These are phyloP conservation scores for Andrena bicolor DNA, from an alignment of 2,888 invertebrate species.

Conservation along the genomic window DNA sequence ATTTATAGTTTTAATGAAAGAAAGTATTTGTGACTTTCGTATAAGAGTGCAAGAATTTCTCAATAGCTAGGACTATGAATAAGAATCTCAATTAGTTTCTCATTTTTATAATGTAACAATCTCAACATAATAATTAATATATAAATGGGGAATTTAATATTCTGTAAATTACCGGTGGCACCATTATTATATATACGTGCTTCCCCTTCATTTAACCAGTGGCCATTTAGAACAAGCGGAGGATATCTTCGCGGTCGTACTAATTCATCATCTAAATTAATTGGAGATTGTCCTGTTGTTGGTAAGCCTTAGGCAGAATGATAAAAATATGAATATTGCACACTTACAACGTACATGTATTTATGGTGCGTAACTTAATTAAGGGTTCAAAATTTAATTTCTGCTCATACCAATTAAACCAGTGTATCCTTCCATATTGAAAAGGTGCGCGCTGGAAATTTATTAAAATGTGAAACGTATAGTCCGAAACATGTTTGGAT, in stretches of 20 bases:
- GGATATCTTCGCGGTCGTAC: conserved; percentile 64
- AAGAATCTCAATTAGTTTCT: no score
- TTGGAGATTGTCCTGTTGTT: conserved; percentile 76
- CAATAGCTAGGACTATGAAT: no score
- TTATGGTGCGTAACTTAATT: conserved; percentile 10
- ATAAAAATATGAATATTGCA: neutral
- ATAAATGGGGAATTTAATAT: neutral
- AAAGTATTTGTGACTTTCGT: no score
- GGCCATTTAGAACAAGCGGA: conserved; percentile 76
- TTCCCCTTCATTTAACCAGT: conserved; percentile 79
- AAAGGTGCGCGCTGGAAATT: neutral
- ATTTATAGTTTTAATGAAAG: no score
- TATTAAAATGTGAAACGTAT: neutral
- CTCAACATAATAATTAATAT: neutral
- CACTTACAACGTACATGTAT: neutral
- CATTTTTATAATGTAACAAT: no score
- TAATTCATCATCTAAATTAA: conserved; percentile 74
- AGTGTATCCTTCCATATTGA: conserved; percentile 41
- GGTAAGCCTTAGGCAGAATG: conserved; percentile 53
- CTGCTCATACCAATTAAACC: conserved; percentile 43
- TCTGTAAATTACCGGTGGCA: conserved; percentile 63
- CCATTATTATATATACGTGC: conserved; percentile 75
- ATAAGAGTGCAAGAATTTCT: no score
- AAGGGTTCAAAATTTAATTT: neutral
- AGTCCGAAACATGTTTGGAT: neutral